Base-by-base conservation (phyloP, 2,888 invertebrate genomes). In the Hypsopygia costalis region DNA sequence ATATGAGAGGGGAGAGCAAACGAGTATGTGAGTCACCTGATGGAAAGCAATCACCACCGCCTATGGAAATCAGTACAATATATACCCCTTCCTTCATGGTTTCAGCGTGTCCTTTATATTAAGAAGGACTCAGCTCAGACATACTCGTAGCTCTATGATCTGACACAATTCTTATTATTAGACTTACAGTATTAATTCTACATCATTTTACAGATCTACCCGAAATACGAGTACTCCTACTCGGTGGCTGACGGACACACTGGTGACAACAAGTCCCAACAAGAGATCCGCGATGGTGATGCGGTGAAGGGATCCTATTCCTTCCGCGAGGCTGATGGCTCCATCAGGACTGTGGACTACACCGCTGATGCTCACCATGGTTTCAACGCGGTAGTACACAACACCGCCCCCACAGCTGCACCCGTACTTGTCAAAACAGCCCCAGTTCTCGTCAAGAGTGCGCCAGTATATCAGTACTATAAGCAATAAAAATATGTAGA, bases 241-340 rank as follows among this genome's bases (percentile, higher is more conserved):
- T 83, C 87, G 33, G 87, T 90, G 3, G 75, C 83, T 52, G 90
- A 90, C 59, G 78, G 78, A 22, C 83, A 88, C 69, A 83, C 89
- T 58, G 90, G 90, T 34, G 90, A 90, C 74, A 75, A 80, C 66
- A 89, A 89, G 69, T 73, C 76, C 48, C 88, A 86, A 62, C 83
- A 86, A 49, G 90, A 90, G 55, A 51, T 61, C 49, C 77, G 82
- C 44, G 89, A 90, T 43, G 90, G 89, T 37, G 89, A 89, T 56
- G 76, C 74, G 1, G 89, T 89, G 35, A 83, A 88, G 62, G 89
- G 89, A 48, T 76, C 81, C 6, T 87, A 89, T 73, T 81, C 83
- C 9, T 72, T 90, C 52, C 70, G 78, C 43, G 88, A 89, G 61
- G 81, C 89, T 40, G 89, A 89, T 52, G 89, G 89, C 54, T 87